Base-by-base conservation (phyloP, 2,888 invertebrate species). In the Cremastobaeus sp. region DNA sequence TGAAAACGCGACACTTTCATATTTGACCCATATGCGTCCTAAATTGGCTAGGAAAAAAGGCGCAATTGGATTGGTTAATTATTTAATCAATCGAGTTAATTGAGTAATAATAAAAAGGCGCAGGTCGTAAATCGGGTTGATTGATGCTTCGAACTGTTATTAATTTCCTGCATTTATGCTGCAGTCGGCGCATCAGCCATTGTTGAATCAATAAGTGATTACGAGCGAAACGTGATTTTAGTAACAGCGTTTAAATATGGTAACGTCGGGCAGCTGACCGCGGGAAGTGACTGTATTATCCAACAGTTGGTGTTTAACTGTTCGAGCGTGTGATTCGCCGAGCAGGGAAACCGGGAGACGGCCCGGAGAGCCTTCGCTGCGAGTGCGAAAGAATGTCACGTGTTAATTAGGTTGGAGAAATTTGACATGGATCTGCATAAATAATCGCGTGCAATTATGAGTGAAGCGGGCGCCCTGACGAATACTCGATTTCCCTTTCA, bases 191-290 rank as follows among this genome's bases (percentile, higher is more conserved):
- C 50, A 62, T 62, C 50, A 25, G 47, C 50, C 25, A 41, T 62
- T 62, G 43, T 60, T 48, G 39, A 60, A 48, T 60, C 60, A 48
- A 60, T 60, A 60, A 48, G 28, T 47, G 21, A 48, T 60, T 60
- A 32, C 60, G 25, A 30, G 48, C 15, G 48, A 48, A 48, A 32
- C 15, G 39, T 11, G 28, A 48, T 48, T 37, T 28, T 41, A 37
- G 35, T 25, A 34, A 14, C 28, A 3, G n/a, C 18, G n/a, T 17
- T 25, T 20, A 18, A 30, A 41, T 41, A 30, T 37, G 5, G 20
- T 3, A 12, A 18, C 39, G 18, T 39, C 54, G 18, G 39, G 30
- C 28, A 17, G 12, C 14, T 11, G 39, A 25, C 34, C 35, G 14
- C 9, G 37, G 25, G 25, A 15, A 52, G n/a, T n/a, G n/a, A n/a